Evolutionary conservation across 2,797 vertebrate species (phyloP).

Genomic region (Cephalopachus bancanus): DNA sequence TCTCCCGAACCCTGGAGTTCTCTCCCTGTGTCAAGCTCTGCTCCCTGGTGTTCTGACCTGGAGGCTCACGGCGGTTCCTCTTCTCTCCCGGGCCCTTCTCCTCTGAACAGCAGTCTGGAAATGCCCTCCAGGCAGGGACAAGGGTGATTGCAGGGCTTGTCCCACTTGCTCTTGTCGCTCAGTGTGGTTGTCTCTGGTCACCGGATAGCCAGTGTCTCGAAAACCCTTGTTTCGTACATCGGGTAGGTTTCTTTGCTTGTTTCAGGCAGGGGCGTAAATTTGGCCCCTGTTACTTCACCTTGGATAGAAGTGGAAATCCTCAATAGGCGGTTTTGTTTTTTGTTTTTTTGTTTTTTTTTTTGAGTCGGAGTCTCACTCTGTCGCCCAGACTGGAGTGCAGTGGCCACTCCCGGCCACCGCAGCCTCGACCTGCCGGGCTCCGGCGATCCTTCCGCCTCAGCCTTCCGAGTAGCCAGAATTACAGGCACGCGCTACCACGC

Average conservation of each 20-base stretch:
- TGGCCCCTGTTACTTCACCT: no score
- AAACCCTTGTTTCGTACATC: background rate
- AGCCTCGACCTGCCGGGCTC: background rate
- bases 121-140: no score
- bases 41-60: no score
- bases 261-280: background rate
- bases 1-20: background rate
- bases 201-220: background rate
- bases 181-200: background rate
- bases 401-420: background rate
- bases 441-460: background rate
- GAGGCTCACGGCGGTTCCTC: background rate
- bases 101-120: background rate
- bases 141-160: background rate
- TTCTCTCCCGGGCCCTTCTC: background rate
- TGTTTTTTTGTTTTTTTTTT: background rate
- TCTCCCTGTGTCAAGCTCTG: background rate
- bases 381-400: background rate
- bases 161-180: background rate
- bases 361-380: background rate
- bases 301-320: no score
- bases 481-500: background rate
- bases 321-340: background rate
- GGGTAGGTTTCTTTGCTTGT: background rate
- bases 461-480: background rate